A percentile compares a stretch with the other conserved stretches of the same genome.
Conservation (phyloP, 1,140 invertebrate species). For the Akabosia matsudoensis region DNA sequence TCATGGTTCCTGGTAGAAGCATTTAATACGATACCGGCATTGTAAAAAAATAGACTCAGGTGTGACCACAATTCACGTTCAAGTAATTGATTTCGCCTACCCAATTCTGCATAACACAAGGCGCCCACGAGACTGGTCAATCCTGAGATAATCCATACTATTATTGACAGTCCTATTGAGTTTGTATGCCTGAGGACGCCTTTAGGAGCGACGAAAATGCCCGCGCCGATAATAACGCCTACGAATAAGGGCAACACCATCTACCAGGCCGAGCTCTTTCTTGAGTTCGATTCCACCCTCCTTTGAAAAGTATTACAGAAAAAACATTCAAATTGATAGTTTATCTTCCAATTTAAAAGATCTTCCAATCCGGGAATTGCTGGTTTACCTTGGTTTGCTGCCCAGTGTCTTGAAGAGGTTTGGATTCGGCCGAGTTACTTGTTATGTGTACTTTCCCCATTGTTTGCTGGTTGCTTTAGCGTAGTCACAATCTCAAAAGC, state of each 20-base stretch:
- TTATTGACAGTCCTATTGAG: slow-evolving; percentile 77
- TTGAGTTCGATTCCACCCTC: slow-evolving; percentile 58
- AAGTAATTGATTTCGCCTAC: no score
- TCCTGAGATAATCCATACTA: slow-evolving; percentile 87
- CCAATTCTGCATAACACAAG: slow-evolving; percentile 92
- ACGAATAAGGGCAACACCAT: slow-evolving; percentile 83
- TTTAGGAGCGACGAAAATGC: slow-evolving; percentile 94
- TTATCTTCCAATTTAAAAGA: no score
- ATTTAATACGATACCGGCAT: no score
- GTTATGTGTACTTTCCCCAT: slow-evolving; percentile 1
- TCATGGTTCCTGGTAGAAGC: slow-evolving; percentile 53
- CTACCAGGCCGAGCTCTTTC: slow-evolving; percentile 74
- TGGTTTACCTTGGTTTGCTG: neutral
- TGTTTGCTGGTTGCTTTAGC: neutral
- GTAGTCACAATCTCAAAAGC: neutral
- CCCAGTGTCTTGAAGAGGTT: slow-evolving; percentile 9
- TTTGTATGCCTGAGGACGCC: slow-evolving; percentile 84
- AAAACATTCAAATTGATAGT: no score
- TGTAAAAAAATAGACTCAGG: no score
- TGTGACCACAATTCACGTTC: no score
- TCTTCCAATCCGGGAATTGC: no score
- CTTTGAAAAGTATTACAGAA: no score
- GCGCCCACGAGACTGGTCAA: slow-evolving; percentile 76
- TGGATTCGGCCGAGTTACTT: neutral
- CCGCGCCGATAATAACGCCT: slow-evolving; percentile 84